Evolutionary conservation across 2,113 vertebrate species (phyloP), one percentile per base, ranked within the genome.

Genomic region (Pachyramphus minor): DNA sequence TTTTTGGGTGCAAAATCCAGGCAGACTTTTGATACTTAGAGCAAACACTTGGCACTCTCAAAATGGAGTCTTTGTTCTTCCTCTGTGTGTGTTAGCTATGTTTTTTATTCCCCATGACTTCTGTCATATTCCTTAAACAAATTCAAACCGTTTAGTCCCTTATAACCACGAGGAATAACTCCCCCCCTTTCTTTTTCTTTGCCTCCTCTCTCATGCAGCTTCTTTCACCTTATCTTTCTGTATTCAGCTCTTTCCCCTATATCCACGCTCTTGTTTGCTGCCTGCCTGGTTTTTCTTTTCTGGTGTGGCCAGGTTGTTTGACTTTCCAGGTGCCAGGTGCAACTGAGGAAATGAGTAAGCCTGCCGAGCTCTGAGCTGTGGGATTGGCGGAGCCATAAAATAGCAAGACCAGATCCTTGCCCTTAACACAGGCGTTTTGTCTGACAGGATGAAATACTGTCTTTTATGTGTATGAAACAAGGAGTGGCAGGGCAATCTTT

Each of bases 401-500:
- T 4, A 71, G 23, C 37, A 88, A 11, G 52, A 60, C 22, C 76
- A 75, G 77, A 45, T 90, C 55, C 64, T 75, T 80, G 56, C 66
- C 52, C 71, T 78, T 78, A 95, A 86, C 85, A 56, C 39, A 47
- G 67, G 67, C 2, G 0, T 88, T 96, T 71, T 94, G 22, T 9
- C 39, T 74, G 79, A 67, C 76, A 93, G 73, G 9, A 2, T 75
- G 90, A 81, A 84, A 89, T 39, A 74, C 21, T 0, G 19, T 24
- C 93, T 76, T 76, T 79, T 66, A 52, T 58, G 83, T 64, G 64
- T 71, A 44, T 3, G 15, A 59, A 96, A 84, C 56, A 89, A 88
- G 96, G 96, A 44, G 86, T 82, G 96, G 93, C 96, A 23, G 68
- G 84, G 35, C 75, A 90, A 89, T 58, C 75, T 42, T 88, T 53